Evolutionary conservation across 2,113 vertebrate genomes (phyloP).

Genomic region (Macquaria australasica): DNA sequence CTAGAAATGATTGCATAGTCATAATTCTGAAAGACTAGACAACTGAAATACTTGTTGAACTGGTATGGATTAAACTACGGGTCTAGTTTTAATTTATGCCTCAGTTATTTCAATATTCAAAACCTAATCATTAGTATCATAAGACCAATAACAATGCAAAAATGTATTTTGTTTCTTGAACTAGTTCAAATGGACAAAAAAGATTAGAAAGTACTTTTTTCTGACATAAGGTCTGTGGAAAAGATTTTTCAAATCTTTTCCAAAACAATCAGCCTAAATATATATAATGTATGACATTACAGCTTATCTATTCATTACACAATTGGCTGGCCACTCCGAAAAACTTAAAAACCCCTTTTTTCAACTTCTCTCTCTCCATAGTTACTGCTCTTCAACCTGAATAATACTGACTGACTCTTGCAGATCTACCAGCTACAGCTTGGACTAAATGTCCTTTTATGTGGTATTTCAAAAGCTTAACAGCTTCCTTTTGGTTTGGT

Average conservation of each 20-base stretch:
- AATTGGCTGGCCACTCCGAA: not conserved
- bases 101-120: no score
- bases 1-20: not conserved
- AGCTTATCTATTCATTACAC: not conserved
- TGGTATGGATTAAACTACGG: no score
- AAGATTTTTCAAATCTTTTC: not conserved
- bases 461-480: not conserved
- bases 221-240: not conserved
- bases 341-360: no score
- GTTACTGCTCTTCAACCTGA: not conserved
- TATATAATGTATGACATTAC: not conserved
- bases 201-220: not conserved
- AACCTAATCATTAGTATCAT: not conserved
- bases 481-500: constrained; percentile 8
- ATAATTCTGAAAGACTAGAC: not conserved
- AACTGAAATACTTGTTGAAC: not conserved
- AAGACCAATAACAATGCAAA: not conserved
- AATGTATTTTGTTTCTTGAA: not conserved
- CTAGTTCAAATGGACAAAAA: not conserved
- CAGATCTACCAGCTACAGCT: not conserved
- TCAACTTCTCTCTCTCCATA: no score
- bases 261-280: not conserved
- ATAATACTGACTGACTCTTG: not conserved
- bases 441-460: not conserved
- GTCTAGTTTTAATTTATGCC: no score